Conservation (phyloP, 2,888 invertebrate species). For the Liopterus haemorrhoidalis region DNA sequence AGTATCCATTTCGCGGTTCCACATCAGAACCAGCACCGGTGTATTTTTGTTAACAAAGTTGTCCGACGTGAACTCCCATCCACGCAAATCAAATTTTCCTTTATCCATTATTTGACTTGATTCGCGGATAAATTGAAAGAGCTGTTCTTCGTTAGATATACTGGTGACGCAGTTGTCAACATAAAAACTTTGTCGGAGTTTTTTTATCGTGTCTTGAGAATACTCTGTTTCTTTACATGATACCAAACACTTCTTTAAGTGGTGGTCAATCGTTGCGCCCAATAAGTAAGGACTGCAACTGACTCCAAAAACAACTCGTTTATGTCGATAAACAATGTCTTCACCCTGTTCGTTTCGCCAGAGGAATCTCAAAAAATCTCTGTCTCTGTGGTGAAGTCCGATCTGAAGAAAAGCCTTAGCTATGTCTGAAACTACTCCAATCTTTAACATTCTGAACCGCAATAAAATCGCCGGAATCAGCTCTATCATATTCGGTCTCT, state of each 20-base stretch:
- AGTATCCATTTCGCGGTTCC: not conserved
- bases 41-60: not conserved
- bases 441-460: slow-evolving; percentile 19
- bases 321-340: slow-evolving; percentile 18
- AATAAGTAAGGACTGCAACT: slow-evolving; percentile 28
- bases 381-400: slow-evolving; percentile 25
- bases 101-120: slow-evolving; percentile 1
- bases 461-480: slow-evolving; percentile 26
- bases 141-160: not conserved
- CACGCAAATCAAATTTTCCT: slow-evolving; percentile 1
- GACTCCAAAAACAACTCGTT: slow-evolving; percentile 26
- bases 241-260: slow-evolving; percentile 6
- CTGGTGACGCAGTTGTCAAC: slow-evolving; percentile 29
- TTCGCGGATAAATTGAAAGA: not conserved
- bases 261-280: slow-evolving; percentile 20
- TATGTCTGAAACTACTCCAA: slow-evolving; percentile 32
- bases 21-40: slow-evolving; percentile 1
- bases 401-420: slow-evolving; percentile 35
- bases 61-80: slow-evolving; percentile 1
- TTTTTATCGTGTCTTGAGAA: too few relatives aligned
- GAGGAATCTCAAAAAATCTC: slow-evolving; percentile 35
- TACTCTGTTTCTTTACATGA: too few relatives aligned
- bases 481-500: slow-evolving; percentile 35
- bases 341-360: slow-evolving; percentile 24
- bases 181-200: slow-evolving; percentile 30